Evolutionary conservation across 2,797 vertebrate genomes (phyloP), one percentile per base, ranked within the genome.

Genomic region (Hydrocynus forskahlii): DNA sequence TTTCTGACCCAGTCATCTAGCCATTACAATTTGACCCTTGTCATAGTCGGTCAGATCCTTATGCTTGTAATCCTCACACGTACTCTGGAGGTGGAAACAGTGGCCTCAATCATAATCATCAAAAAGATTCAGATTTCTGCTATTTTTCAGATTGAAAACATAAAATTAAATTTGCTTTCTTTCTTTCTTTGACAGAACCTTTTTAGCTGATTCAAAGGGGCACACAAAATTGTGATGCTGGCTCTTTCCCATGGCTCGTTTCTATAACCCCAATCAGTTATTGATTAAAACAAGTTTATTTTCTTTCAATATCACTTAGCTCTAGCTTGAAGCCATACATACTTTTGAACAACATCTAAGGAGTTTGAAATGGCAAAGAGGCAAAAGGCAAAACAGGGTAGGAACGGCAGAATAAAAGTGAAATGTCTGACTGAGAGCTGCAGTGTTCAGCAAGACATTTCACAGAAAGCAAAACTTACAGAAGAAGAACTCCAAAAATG

Each of bases 251-350:
- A 19, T 7, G 35, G 63, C 16, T 66, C 63, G 9, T 40, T 19
- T n/a, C 63, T 40, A 40, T 35, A 4, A 25, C 2, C 13, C 14
- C 25, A 2, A 29, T 64, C 8, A 48, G 87, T 91, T 91, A 88
- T 89, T 91, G 88, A 88, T 92, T 92, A 92, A 81, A 35, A 87
- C 89, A 87, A 92, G 90, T 89, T 88, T 88, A 38, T 88, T 87
- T 90, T 92, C 91, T 91, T 94, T 93, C 90, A 92, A 92, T 90
- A 40, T 10, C 88, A 86, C 87, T 35, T 38, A 87, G 86, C 91
- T 90, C 86, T 81, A 90, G 91, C 92, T 93, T 92, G 92, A 85
- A 92, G 91, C 91, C 86, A 92, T 94, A 93, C 92, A 85, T 88
- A 89, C 86, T 91, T 94, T 90, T 45, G 54, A 45, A 92, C 91